Evolutionary conservation across 2,797 vertebrate species (phyloP).

Genomic region (Cuculus canorus): DNA sequence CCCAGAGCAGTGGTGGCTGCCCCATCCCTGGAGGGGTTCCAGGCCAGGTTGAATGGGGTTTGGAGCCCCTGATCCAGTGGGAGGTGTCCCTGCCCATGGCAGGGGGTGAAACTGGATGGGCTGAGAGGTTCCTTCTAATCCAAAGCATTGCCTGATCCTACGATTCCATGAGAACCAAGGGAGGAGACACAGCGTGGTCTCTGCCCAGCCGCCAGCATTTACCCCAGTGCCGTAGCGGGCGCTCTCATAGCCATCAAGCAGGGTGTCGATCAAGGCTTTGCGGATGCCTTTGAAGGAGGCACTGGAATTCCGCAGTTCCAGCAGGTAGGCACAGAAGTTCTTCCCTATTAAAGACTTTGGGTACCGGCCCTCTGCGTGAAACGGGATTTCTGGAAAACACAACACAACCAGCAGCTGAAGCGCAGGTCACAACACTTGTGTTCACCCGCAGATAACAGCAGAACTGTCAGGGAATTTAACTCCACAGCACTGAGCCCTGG

Average conservation of each 20-base stretch:
- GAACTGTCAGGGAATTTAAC: too few relatives aligned
- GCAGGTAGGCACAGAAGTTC: constrained; percentile 88
- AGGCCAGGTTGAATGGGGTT: too few relatives aligned
- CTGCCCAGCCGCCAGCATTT: not conserved
- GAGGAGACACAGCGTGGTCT: accelerated
- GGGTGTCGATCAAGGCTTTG: constrained; percentile 82
- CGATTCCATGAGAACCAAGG: not conserved
- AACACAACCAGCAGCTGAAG: not conserved
- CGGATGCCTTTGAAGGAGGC: constrained; percentile 81
- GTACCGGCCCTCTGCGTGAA: constrained; percentile 80
- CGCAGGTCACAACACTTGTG: accelerated
- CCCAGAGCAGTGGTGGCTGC: too few relatives aligned
- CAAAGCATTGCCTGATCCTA: too few relatives aligned
- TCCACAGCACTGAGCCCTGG: too few relatives aligned
- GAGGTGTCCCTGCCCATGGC: too few relatives aligned
- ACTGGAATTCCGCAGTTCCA: constrained; percentile 86
- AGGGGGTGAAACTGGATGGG: too few relatives aligned
- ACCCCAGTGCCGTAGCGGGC: constrained; percentile 93
- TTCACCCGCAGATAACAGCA: not conserved
- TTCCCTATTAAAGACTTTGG: constrained; percentile 87
- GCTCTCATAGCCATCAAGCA: constrained; percentile 90
- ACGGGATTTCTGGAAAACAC: constrained; percentile 84
- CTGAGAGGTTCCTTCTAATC: too few relatives aligned
- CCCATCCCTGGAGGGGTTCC: too few relatives aligned
- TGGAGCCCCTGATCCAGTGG: too few relatives aligned